Evolutionary conservation across 2,888 invertebrate species (phyloP), one percentile per base, ranked within the genome.

Genomic region (Nomada lathburiana): DNA sequence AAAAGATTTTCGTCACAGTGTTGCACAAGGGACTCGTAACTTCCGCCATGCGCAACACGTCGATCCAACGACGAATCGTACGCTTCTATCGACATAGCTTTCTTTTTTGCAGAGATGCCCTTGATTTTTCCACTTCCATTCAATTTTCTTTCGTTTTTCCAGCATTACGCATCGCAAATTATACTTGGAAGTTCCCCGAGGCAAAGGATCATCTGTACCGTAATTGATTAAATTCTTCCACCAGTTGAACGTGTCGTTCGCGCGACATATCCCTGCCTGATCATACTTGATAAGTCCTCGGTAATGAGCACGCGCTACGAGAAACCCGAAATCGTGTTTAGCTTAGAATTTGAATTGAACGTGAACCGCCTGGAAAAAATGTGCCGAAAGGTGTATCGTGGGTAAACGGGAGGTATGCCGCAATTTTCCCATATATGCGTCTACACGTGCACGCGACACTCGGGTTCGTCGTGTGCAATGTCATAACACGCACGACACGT

Each of bases 11-110:
- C 29, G 53, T 67, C 47, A 23, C 59, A 63, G 60, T 16, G 60
- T 83, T 82, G 83, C 83, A 42, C 72, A 82, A 82, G 16, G 64
- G 65, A 44, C 68, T 71, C 16, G 75, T 55, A 71, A 75, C 67
- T 52, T 55, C 60, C 71, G 72, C 64, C 29, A 50, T 23, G 79
- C 50, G 63, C 70, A 36, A 64, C 26, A n/a, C 59, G n/a, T 26
- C 36, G 36, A 59, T 23, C 50, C 57, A 52, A 53, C 57, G 44
- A 10, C 36, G 13, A 23, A 55, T n/a, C 16, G 44, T 36, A 16
- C 18, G 59, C 29, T 23, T n/a, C 52, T 50, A 2, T 20, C 2
- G 23, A 55, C 47, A 36, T 20, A 44, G 5, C 23, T 26, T 20
- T 62, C n/a, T 36, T 26, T 26, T 65, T n/a, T 7, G 7, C 36